Evolutionary conservation across 2,113 vertebrate genomes (phyloP), one percentile per base, ranked within the genome.

Genomic region (Platanista minor): DNA sequence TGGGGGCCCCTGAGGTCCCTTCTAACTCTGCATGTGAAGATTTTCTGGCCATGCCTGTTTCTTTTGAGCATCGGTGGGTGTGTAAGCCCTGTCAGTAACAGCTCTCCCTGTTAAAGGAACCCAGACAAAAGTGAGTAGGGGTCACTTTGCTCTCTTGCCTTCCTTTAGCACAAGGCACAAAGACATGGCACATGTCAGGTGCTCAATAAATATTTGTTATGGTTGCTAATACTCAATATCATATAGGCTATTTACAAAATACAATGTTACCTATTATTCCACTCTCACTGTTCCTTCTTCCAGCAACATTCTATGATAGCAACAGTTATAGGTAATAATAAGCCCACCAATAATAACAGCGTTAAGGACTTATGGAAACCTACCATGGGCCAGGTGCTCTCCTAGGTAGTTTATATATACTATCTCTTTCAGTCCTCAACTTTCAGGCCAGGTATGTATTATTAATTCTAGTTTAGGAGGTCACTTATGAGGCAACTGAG

Each of bases 381-480:
- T 41, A 13, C 8, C 14, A n/a, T 0, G 2, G 20, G 8, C 36
- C 29, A 61, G 27, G 49, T 0, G 15, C 29, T 67, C n/a, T 39
- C 29, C 25, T 41, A 20, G 31, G 39, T 7, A 46, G 67, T 57
- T 49, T 31, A 39, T 23, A 29, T 41, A 6, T 10, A 46, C 23
- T 67, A 25, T 52, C 14, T 74, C 72, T 54, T 43, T 74, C 29
- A n/a, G 20, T 39, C 23, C 87, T 85, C 36, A 87, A 8, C 36
- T 54, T 93, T 57, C 25, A 49, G 10, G 23, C 20, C 13, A 8
- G 18, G 25, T n/a, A 46, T 27, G 15, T 93, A 43, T n/a, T 59
- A 71, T 9, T 31, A 64, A 62, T 75, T 1, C 29, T 61, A 59
- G 71, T 29, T 57, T 67, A 41, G 25, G 36, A 64, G 33, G 10